Base-by-base conservation (phyloP, 2,113 vertebrate genomes). In the Myiozetetes cayanensis region DNA sequence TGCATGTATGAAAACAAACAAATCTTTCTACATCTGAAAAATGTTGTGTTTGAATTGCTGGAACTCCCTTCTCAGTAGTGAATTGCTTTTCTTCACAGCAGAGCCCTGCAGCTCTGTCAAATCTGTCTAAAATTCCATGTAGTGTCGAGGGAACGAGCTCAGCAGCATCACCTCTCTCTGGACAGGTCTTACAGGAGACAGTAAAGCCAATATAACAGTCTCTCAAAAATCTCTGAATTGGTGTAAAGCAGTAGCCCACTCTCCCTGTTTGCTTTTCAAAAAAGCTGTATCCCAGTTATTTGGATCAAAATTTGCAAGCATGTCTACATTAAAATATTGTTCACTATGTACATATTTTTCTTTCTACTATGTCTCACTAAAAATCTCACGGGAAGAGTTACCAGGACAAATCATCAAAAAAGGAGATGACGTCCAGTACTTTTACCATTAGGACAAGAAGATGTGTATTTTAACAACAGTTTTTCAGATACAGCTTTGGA, bases 21-120 rank as follows among this genome's bases (percentile, higher is more conserved):
- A 49, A 88, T 93, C 55, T 94, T 96, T 95, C 85, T 92, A 66
- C 44, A 94, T 94, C 90, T 94, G 80, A 97, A 74, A 95, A 94
- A 87, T 43, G 24, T 47, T 94, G 63, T 87, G 65, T 94, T 79
- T 95, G 79, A 96, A 90, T 94, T 93, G 53, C 37, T 76, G 43
- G 89, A 90, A 92, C 61, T 95, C 90, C 49, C 68, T 92, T 91
- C 72, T 95, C 74, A 87, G 47, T 30, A 90, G 67, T 74, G 85
- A 97, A 93, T 50, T 53, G 75, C 67, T 89, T 31, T 76, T 31
- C 30, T 68, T 62, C 35, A 35, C 5, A 27, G 55, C 50, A 89
- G 93, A 94, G 83, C 56, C 85, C 94, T 89, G 62, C 89, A 93
- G 86, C 53, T 49, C 39, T 93, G 82, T 94, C 92, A 96, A 53